Evolutionary conservation across 1,140 invertebrate species (phyloP).

Genomic region (Calephelis nemesis): DNA sequence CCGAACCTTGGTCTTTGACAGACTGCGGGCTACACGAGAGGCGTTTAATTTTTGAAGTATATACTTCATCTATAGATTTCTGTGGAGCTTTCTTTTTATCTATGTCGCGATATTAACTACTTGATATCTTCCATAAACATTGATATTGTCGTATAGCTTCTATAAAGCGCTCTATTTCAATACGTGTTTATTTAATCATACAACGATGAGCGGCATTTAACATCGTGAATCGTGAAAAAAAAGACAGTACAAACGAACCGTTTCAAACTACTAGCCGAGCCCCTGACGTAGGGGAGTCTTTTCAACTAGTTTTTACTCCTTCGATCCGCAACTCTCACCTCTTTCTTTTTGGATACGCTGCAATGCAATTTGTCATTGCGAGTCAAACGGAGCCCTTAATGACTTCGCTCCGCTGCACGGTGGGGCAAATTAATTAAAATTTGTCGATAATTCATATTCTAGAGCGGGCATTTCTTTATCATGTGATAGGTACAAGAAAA

Average conservation of each 20-base stretch:
- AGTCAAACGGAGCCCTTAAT: conserved; percentile 18
- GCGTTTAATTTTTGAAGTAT: too few relatives aligned
- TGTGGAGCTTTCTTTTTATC: too few relatives aligned
- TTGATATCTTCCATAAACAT: too few relatives aligned
- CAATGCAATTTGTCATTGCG: conserved; percentile 23
- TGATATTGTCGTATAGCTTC: too few relatives aligned
- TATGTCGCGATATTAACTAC: too few relatives aligned
- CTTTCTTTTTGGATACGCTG: conserved; percentile 28
- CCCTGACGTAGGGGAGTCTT: not conserved
- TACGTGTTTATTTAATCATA: not conserved
- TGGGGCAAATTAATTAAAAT: too few relatives aligned
- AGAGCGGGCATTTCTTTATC: too few relatives aligned
- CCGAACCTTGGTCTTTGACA: too few relatives aligned
- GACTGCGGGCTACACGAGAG: too few relatives aligned
- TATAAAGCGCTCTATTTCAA: not conserved
- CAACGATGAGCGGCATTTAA: not conserved
- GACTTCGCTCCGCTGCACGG: conserved; percentile 1
- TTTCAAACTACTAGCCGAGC: not conserved
- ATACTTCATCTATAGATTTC: too few relatives aligned
- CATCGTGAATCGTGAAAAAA: not conserved
- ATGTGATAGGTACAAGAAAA: too few relatives aligned
- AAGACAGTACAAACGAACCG: not conserved
- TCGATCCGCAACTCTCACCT: conserved; percentile 26
- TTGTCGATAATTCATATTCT: too few relatives aligned
- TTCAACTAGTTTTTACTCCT: conserved; percentile 21